Evolutionary conservation across 2,888 invertebrate genomes (phyloP).

Genomic region (Drosophila ustulata): DNA sequence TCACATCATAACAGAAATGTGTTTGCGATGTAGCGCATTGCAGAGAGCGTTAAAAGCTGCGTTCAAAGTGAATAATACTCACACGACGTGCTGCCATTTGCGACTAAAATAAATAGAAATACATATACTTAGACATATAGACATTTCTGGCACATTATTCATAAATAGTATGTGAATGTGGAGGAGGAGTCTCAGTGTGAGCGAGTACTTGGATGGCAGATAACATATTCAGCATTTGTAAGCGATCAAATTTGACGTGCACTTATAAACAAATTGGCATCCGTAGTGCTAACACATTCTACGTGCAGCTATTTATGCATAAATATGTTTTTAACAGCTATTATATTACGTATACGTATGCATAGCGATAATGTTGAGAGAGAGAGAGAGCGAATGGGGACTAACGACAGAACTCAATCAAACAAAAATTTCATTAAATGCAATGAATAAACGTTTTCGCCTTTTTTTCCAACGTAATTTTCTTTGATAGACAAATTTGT

Average conservation of each 20-base stretch:
- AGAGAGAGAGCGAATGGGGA: neutral
- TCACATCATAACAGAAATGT: too few species aligned
- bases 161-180: constrained; percentile 62
- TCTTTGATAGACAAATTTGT: constrained; percentile 48
- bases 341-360: constrained; percentile 62
- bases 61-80: constrained; percentile 73
- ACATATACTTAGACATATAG: constrained; percentile 21
- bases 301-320: constrained; percentile 66
- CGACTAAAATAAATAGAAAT: constrained; percentile 74
- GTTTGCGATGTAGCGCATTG: constrained; percentile 47
- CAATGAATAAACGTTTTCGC: constrained; percentile 67
- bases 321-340: constrained; percentile 59
- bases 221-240: constrained; percentile 45
- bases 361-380: constrained; percentile 3
- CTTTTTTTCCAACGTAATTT: constrained; percentile 40
- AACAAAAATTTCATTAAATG: constrained; percentile 59
- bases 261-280: constrained; percentile 69
- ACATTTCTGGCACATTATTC: constrained; percentile 59
- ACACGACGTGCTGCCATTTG: constrained; percentile 75
- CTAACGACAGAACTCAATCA: constrained; percentile 46
- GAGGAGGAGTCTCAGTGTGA: neutral
- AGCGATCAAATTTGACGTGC: constrained; percentile 74
- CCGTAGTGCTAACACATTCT: constrained; percentile 28
- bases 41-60: constrained; percentile 55
- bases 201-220: neutral